A percentile compares a stretch with the other conserved stretches of the same genome.
Evolutionary conservation across 2,797 vertebrate species (phyloP).

Genomic region (Sorex maritimensis): DNA sequence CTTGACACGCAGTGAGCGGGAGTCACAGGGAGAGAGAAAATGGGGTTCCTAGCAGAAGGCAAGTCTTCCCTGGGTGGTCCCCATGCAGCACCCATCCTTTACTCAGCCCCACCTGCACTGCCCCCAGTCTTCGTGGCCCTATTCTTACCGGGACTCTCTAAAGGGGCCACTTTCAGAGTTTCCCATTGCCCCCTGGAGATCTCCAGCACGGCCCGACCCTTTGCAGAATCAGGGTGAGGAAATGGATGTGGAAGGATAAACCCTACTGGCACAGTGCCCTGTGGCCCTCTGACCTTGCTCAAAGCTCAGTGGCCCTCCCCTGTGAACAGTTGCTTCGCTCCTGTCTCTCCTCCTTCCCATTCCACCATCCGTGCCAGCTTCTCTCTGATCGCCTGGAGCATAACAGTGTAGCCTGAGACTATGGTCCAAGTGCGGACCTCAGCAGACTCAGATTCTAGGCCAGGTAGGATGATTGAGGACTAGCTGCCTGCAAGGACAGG

Average conservation of each 20-base stretch:
- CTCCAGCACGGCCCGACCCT: background rate
- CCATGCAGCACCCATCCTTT: background rate
- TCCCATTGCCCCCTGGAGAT: background rate
- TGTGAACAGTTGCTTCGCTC: background rate
- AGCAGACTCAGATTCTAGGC: slow-evolving; percentile 78
- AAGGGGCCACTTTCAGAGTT: background rate
- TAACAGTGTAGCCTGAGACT: slow-evolving; percentile 78
- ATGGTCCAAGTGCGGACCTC: slow-evolving; percentile 81
- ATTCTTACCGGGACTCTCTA: background rate
- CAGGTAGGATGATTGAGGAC: slow-evolving; percentile 77
- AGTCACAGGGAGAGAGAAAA: slow-evolving; percentile 83
- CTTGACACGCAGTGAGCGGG: slow-evolving; percentile 85
- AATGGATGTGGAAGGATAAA: slow-evolving; percentile 21
- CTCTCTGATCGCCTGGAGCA: background rate
- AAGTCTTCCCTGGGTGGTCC: slow-evolving; percentile 75
- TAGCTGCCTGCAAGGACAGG: slow-evolving; percentile 80
- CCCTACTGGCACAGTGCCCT: too few relatives aligned
- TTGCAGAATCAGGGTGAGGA: slow-evolving; percentile 10
- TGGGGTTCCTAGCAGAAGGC: slow-evolving; percentile 80
- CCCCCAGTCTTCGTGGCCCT: too few relatives aligned
- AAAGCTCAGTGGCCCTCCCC: background rate
- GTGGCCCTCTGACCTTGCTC: background rate
- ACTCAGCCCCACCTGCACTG: background rate
- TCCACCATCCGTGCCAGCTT: background rate
- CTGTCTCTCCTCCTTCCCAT: background rate